These are phyloP conservation scores for Saccostrea glomerata DNA, from an alignment of 1,140 invertebrate species.

Conservation along the genomic window DNA sequence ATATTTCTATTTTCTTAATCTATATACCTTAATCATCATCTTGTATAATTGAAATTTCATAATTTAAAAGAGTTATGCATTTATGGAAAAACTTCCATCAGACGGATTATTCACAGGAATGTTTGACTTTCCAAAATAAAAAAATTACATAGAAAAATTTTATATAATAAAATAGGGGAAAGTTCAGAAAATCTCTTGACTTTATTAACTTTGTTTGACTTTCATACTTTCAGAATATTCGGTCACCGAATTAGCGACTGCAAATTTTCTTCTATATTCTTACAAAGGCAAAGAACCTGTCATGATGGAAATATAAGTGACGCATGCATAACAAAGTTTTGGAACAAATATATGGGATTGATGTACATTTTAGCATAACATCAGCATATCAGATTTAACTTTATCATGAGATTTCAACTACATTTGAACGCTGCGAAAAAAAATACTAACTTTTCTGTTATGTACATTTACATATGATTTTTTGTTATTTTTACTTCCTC, in stretches of 20 bases:
- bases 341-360: background rate
- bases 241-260: slow-evolving; percentile 24
- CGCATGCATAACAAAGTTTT: slow-evolving; percentile 1
- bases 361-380: background rate
- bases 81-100: background rate
- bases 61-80: background rate
- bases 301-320: slow-evolving; percentile 1
- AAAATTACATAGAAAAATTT: background rate
- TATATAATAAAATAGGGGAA: slow-evolving; percentile 16
- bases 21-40: background rate
- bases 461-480: too few relatives aligned
- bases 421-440: too few relatives aligned
- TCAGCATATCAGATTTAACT: too few relatives aligned
- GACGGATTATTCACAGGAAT: background rate
- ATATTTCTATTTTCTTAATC: too few relatives aligned
- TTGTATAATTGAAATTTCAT: background rate
- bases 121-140: background rate
- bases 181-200: background rate
- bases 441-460: too few relatives aligned
- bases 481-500: too few relatives aligned
- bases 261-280: background rate
- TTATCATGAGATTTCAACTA: too few relatives aligned
- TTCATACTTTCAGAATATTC: slow-evolving; percentile 16
- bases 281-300: background rate
- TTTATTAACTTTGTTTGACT: slow-evolving; percentile 37